These are phyloP conservation scores for Scaptomyza reducta DNA, from an alignment of 2,888 invertebrate species.

Conservation along the genomic window DNA sequence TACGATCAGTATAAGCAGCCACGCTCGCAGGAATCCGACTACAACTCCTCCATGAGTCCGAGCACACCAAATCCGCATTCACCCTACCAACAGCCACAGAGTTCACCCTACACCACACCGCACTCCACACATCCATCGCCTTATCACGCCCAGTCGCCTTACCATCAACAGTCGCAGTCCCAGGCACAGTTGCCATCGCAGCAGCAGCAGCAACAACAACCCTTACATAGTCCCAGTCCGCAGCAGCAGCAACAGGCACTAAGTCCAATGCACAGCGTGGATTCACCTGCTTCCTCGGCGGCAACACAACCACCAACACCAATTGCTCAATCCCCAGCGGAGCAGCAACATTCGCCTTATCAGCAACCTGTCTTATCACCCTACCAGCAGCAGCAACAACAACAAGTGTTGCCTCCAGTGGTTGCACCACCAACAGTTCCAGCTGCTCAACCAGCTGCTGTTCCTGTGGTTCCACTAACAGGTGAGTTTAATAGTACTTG, in stretches of 20 bases:
- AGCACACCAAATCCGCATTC: conserved; percentile 85
- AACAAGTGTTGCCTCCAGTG: conserved; percentile 74
- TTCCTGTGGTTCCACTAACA: conserved; percentile 55
- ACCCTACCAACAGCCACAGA: conserved; percentile 85
- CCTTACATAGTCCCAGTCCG: conserved; percentile 70
- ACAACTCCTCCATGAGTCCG: conserved; percentile 86
- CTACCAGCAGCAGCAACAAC: conserved; percentile 81
- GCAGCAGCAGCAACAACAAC: conserved; percentile 49
- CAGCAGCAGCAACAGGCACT: conserved; percentile 75
- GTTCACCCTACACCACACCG: conserved; percentile 84
- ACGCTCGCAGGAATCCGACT: conserved; percentile 85
- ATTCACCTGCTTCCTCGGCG: conserved; percentile 80
- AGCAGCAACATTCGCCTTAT: conserved; percentile 84
- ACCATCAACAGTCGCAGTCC: conserved; percentile 70
- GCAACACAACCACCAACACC: conserved; percentile 81
- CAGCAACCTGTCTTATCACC: conserved; percentile 85
- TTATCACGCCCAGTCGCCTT: conserved; percentile 83
- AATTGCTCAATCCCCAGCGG: conserved; percentile 79
- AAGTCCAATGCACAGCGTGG: conserved; percentile 79
- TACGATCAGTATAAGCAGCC: conserved; percentile 87
- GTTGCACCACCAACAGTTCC: conserved; percentile 81
- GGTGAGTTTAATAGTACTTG: conserved; percentile 10
- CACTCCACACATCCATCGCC: conserved; percentile 81
- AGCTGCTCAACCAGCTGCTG: conserved; percentile 29
- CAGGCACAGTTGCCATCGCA: conserved; percentile 57